Base-by-base conservation (phyloP, 2,113 vertebrate genomes). In the Recurvirostra avosetta region DNA sequence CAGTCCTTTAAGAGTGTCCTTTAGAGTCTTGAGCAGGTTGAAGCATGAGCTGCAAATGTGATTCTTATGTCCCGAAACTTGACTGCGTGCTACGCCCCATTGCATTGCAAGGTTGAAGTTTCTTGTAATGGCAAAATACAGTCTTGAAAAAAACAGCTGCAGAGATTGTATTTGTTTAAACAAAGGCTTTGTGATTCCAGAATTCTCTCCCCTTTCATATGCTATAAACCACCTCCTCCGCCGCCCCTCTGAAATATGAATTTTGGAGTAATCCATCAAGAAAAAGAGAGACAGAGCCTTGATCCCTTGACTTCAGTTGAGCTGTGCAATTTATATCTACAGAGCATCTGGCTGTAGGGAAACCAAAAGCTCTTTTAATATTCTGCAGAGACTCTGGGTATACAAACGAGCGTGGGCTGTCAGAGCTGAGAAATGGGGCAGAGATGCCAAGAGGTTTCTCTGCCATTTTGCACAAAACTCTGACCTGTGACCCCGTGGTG, bases 311-410 rank as follows among this genome's bases (percentile, higher is more conserved):
- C 92, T 96, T 97, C 77, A 70, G 62, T 91, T 85, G 94, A 94
- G 92, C 95, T 82, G 71, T 90, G 74, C 96, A 94, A 95, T 97
- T 97, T 96, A 89, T 95, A 92, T 95, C 91, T 90, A 56, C 93
- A 86, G 90, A 96, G 94, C 95, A 94, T 96, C 92, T 97, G 96
- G 94, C 90, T 96, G 90, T 6, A 49, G 86, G 73, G 80, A 90
- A 95, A 92, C 77, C 58, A 75, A 94, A 91, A 94, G 74, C 79
- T 59, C 53, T 82, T 95, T 87, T 91, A 88, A 88, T 92, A 73
- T 82, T 94, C 92, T 89, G 81, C 94, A 82, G 95, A 91, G 94
- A 81, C 87, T 79, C 82, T 84, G 94, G 47, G 47, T 80, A 68
- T 68, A 90, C 78, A 92, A 89, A 85, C 11, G 86, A 92, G 77